Base-by-base conservation (phyloP, 2,888 invertebrate species). In the Melieria crassipennis region DNA sequence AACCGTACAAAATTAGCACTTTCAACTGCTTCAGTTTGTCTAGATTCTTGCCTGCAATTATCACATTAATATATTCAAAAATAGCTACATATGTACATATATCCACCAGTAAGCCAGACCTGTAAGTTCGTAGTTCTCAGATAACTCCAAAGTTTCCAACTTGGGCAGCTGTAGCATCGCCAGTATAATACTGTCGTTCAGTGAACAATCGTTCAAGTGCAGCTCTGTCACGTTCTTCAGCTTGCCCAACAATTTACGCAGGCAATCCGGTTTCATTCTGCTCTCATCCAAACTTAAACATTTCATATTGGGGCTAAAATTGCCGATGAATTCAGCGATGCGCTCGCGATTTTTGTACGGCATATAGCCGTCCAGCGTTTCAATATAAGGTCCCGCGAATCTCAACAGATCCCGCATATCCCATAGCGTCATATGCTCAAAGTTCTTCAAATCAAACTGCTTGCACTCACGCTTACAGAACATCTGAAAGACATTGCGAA, bases 351-450 rank as follows among this genome's bases (percentile, higher is more conserved):
- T 13, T 42, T 70, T 69, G n/a, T 62, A 67, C 10, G 70, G 72
- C 13, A 75, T 7, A 4, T 5, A 9, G 11, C 75, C 73, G 3
- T 4, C 30, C 7, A 75, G 55, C 11, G 64, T 11, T 46, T 71
- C 67, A 30, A 75, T 74, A 52, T 30, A 10, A 10, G 69, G 43
- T 4, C 75, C 75, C 9, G 72, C 74, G 5, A 63, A 16, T 50
- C 62, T 61, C 57, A 75, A 65, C 10, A 75, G 74, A n/a, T 75
- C 72, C 5, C 70, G 72, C 42, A 62, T 71, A 16, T 74, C 74
- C 72, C 72, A 75, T 13, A 75, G 62, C 10, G 75, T 75, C 55
- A 75, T 7, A 1, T 10, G 4, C 13, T 6, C n/a, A 7, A 75
- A 10, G 3, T 71, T 58, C 7, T 57, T n/a, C 4, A 68, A 10